These are phyloP conservation scores for Poecilobothrus nobilitatus DNA, from an alignment of 2,888 invertebrate genomes.

Conservation along the genomic window DNA sequence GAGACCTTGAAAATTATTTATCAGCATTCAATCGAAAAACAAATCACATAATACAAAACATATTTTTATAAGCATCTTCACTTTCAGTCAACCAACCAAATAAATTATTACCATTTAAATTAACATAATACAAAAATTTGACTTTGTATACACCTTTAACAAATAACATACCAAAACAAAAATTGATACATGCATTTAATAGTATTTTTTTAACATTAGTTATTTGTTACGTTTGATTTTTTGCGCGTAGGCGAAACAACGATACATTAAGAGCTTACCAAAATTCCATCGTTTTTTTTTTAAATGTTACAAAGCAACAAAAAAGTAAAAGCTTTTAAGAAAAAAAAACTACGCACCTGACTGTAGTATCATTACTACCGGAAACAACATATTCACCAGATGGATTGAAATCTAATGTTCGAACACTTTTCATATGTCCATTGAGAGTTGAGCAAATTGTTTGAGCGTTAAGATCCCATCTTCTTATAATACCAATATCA, in stretches of 20 bases:
- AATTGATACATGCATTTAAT: no score
- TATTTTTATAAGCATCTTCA: background rate
- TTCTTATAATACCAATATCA: conserved; percentile 84
- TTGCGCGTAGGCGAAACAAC: background rate
- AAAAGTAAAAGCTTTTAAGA: background rate
- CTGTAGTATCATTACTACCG: conserved; percentile 81
- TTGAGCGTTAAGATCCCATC: conserved; percentile 88
- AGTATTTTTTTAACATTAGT: background rate
- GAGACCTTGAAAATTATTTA: background rate
- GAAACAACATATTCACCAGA: conserved; percentile 91
- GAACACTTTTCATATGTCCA: conserved; percentile 68
- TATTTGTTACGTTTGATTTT: background rate
- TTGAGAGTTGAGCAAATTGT: conserved; percentile 41
- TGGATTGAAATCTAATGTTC: conserved; percentile 93
- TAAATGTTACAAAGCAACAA: background rate
- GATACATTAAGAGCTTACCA: background rate
- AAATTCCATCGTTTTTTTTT: background rate
- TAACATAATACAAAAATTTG: background rate
- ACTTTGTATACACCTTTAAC: background rate
- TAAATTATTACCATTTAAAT: background rate
- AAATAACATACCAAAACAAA: background rate
- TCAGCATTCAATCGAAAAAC: background rate
- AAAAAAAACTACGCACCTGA: conserved; percentile 33
- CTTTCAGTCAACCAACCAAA: background rate
- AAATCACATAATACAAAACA: background rate